Evolutionary conservation across 23 tunicate species (phyloP).

Genomic region (Trididemnum clinides): DNA sequence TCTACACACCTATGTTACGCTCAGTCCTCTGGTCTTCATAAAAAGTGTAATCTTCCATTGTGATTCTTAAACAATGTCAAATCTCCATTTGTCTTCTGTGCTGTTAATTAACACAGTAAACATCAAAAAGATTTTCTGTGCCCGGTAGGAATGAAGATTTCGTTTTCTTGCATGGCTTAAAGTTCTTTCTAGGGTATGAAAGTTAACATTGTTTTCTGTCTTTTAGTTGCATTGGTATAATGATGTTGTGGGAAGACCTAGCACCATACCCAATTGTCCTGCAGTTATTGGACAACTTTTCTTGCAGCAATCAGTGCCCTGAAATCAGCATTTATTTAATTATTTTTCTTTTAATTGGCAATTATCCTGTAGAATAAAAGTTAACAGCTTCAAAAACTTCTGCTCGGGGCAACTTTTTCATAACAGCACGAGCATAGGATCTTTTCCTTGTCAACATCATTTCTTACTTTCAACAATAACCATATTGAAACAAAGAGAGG

Average conservation of each 20-base stretch:
- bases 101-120: not conserved
- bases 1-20: conserved; percentile 2
- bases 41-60: conserved; percentile 15
- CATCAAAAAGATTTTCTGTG: not conserved
- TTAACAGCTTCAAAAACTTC: conserved; percentile 8
- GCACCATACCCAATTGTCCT: conserved; percentile 19
- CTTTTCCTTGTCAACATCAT: conserved; percentile 11
- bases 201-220: not conserved
- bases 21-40: conserved; percentile 13
- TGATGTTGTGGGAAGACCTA: not conserved
- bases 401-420: conserved; percentile 12
- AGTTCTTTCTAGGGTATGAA: not conserved
- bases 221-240: not conserved
- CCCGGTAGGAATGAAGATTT: too few relatives aligned
- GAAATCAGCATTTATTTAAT: conserved; percentile 2
- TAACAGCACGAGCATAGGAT: not conserved
- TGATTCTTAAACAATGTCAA: not conserved
- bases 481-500: too few relatives aligned
- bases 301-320: not conserved
- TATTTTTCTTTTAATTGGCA: not conserved
- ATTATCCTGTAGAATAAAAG: too few relatives aligned
- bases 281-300: conserved; percentile 13
- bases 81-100: conserved; percentile 21
- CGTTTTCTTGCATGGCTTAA: not conserved
- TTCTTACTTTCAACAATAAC: too few relatives aligned